These are phyloP conservation scores for Lasioglossum albipes DNA, from an alignment of 1,140 invertebrate species.

Conservation along the genomic window DNA sequence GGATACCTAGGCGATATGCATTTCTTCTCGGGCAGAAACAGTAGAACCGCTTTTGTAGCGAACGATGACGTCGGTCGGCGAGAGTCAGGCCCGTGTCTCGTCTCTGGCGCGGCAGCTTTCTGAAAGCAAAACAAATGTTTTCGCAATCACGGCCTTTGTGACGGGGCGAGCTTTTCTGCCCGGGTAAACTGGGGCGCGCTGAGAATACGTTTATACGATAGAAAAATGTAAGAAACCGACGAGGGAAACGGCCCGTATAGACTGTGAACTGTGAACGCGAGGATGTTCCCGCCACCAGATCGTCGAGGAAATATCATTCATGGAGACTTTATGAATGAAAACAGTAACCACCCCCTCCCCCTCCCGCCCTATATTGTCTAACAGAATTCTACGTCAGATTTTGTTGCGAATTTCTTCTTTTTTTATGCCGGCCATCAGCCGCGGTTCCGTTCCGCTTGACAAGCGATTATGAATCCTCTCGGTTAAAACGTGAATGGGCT, in stretches of 20 bases:
- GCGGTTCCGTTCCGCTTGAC: constrained; percentile 3
- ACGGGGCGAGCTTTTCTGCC: constrained; percentile 13
- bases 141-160: constrained; percentile 67
- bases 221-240: constrained; percentile 36
- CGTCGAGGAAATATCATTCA: constrained; percentile 36
- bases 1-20: constrained; percentile 29
- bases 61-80: constrained; percentile 20
- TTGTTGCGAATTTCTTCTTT: too few relatives aligned
- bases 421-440: not conserved
- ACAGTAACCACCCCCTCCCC: not conserved
- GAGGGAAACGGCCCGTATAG: not conserved
- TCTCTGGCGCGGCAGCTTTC: constrained; percentile 48
- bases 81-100: constrained; percentile 20
- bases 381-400: constrained; percentile 27
- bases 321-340: constrained; percentile 27
- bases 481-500: not conserved
- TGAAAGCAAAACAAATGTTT: constrained; percentile 66
- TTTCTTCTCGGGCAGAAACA: constrained; percentile 27
- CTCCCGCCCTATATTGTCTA: not conserved
- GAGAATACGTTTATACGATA: constrained; percentile 52
- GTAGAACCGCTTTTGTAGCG: constrained; percentile 36
- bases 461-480: not conserved
- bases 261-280: not conserved
- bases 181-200: constrained; percentile 27
- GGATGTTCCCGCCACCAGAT: not conserved